Percentiles rank a stretch among this genome's conserved stretches.
phyloP scores from a whole-genome alignment of 2,113 vertebrate species.

The Cyphomyrus plagiostoma region DNA sequence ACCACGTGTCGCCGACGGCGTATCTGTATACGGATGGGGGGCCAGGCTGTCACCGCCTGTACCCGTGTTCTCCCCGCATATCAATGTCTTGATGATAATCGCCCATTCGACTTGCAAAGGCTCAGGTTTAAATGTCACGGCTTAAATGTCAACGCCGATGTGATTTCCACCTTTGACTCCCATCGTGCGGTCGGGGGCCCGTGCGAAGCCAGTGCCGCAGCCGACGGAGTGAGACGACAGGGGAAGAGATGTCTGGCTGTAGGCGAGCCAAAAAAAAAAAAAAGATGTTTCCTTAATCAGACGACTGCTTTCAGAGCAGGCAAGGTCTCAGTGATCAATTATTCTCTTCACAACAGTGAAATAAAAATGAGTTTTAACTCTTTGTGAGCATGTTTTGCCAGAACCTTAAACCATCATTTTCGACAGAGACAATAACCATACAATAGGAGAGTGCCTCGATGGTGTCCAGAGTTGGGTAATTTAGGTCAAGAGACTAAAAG shows the following conservation, averaged over 20 bases:
- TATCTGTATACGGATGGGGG: background rate
- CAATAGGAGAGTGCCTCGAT: background rate
- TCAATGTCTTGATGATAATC: conserved; percentile 14
- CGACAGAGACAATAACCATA: background rate
- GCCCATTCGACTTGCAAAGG: background rate
- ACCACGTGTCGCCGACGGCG: background rate
- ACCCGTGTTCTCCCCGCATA: background rate
- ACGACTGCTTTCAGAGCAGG: background rate
- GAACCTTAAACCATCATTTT: background rate
- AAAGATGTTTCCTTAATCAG: background rate
- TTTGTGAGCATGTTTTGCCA: background rate
- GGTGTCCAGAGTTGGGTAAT: background rate
- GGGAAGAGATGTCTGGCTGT: background rate
- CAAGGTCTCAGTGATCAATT: background rate
- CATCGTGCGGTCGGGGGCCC: background rate
- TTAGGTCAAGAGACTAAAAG: too few species aligned
- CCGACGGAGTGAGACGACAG: conserved; percentile 6
- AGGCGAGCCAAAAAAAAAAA: background rate
- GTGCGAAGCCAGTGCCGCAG: background rate
- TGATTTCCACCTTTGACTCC: background rate
- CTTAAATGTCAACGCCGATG: conserved; percentile 9
- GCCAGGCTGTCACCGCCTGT: background rate
- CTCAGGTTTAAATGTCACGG: background rate
- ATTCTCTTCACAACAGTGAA: background rate
- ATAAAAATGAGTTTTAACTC: background rate